These are phyloP conservation scores for Diaperis boleti DNA, from an alignment of 2,888 invertebrate genomes.

Conservation along the genomic window DNA sequence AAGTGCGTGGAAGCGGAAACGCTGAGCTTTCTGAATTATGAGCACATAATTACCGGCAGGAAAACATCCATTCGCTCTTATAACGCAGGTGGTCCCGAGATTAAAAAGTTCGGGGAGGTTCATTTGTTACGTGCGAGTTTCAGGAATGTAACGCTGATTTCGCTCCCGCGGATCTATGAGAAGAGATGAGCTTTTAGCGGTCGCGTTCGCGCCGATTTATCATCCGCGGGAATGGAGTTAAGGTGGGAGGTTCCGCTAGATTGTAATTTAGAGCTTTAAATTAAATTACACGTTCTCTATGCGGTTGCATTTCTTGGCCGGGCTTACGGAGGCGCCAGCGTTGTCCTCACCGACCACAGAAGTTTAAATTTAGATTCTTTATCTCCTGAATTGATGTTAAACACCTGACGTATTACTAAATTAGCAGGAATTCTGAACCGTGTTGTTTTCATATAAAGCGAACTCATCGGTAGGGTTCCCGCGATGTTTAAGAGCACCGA, in stretches of 20 bases:
- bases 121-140: not conserved
- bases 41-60: conserved; percentile 5
- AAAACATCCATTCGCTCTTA: conserved; percentile 7
- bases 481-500: no score
- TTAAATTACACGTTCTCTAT: no score
- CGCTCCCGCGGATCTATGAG: not conserved
- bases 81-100: conserved; percentile 18
- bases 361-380: no score
- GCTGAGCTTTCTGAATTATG: conserved; percentile 12
- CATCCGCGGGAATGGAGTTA: not conserved
- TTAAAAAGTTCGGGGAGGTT: conserved; percentile 4
- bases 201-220: conserved; percentile 1
- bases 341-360: no score
- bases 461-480: no score
- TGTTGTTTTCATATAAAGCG: no score
- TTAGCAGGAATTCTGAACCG: no score
- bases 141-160: not conserved
- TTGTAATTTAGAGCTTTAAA: not conserved
- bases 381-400: no score
- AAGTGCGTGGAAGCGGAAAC: conserved; percentile 10
- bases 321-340: no score
- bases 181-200: conserved; percentile 5
- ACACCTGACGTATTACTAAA: no score
- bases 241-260: not conserved
- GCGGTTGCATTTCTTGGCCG: no score